Conservation (phyloP, 2,888 invertebrate genomes). For the Danaus chrysippus region DNA sequence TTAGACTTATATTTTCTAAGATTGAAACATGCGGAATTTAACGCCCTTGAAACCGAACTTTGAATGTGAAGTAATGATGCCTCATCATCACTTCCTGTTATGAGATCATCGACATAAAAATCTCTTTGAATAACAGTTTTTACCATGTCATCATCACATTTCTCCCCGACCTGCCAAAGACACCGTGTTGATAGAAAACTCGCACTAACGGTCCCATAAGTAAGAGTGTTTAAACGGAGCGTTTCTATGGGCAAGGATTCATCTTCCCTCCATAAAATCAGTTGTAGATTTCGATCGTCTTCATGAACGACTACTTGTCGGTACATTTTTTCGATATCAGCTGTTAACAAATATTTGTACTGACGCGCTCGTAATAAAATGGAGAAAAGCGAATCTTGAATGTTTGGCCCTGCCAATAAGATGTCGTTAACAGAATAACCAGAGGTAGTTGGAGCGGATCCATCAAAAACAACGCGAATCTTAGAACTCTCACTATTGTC, state of each 20-base stretch:
- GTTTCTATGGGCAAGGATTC: conserved; percentile 24
- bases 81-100: conserved; percentile 2
- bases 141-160: conserved; percentile 17
- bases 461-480: conserved; percentile 35
- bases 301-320: conserved; percentile 23
- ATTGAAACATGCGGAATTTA: not conserved
- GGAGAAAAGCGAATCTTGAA: conserved; percentile 29
- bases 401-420: conserved; percentile 27
- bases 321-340: conserved; percentile 32
- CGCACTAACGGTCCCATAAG: conserved; percentile 32
- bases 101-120: conserved; percentile 12
- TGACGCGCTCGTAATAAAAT: conserved; percentile 26
- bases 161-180: conserved; percentile 30
- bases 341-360: conserved; percentile 27
- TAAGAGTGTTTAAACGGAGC: conserved; percentile 27
- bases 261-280: conserved; percentile 30
- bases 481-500: conserved; percentile 33
- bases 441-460: conserved; percentile 28
- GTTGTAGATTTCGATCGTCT: conserved; percentile 20
- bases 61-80: not conserved
- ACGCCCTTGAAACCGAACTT: not conserved
- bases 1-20: conserved; percentile 8
- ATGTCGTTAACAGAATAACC: conserved; percentile 33
- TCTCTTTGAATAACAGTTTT: conserved; percentile 10
- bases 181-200: conserved; percentile 30